Evolutionary conservation across 2,797 vertebrate genomes (phyloP), one percentile per base, ranked within the genome.

Genomic region (Acanthurus leucopareius): DNA sequence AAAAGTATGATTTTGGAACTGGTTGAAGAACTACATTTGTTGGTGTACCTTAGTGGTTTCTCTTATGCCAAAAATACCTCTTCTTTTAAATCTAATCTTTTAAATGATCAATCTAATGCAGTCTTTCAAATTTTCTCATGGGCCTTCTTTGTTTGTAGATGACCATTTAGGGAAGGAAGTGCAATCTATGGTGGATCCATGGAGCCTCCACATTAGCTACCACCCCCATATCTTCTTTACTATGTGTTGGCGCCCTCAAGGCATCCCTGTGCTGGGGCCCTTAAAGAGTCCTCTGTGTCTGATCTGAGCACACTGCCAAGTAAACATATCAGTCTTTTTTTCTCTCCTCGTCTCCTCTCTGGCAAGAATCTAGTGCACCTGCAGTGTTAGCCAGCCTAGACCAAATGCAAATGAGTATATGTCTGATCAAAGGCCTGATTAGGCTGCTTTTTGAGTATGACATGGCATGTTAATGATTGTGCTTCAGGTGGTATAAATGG

Each of bases 361-460:
- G 92, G 91, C 92, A 90, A 72, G 84, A 86, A 75, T 75, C 15
- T 65, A 80, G 77, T 90, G 92, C 93, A 94, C 92, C 94, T 94
- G 94, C 91, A 87, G 88, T 48, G 71, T 79, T 75, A 59, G 82
- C 82, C 79, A 86, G 63, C 85, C 78, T 73, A 71, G 64, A 78
- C 80, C 90, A 90, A 74, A 92, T 93, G 89, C 91, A 92, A 92
- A 92, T 93, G 84, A 93, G 78, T 49, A 48, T 72, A 54, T 72
- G 74, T 77, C 32, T 75, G 83, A 89, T 93, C 88, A 91, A 92
- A 90, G 84, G 62, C 72, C 76, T 66, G 76, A 89, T 92, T 86
- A 83, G 80, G 58, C 77, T 79, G 60, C 45, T 78, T 85, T 86
- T 69, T 78, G 80, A 73, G 80, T 82, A 61, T 89, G 83, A 84